Evolutionary conservation across 2,797 vertebrate species (phyloP).

Genomic region (Meriones psammophilus): DNA sequence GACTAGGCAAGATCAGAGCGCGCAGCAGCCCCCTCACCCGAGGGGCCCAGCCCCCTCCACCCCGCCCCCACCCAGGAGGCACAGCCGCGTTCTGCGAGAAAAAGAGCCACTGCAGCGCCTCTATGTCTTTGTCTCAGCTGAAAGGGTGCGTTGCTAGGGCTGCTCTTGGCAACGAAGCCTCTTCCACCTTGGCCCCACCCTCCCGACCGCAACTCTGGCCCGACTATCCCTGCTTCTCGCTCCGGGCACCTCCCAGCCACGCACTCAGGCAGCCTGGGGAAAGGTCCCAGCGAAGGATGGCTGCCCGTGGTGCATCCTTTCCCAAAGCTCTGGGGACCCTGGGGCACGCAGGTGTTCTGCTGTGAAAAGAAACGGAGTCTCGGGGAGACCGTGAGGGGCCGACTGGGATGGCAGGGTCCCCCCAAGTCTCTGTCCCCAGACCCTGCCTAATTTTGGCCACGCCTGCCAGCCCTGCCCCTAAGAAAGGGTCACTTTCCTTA

Average conservation of each 20-base stretch:
- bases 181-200: slow-evolving; percentile 68
- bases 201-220: not conserved
- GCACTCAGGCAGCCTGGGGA: slow-evolving; percentile 43
- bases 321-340: not conserved
- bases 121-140: slow-evolving; percentile 81
- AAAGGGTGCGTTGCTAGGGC: slow-evolving; percentile 83
- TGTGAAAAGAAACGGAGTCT: not conserved
- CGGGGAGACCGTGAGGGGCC: not conserved
- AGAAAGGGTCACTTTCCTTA: not conserved
- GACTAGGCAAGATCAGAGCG: not conserved
- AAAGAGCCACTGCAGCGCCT: slow-evolving; percentile 56
- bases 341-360: not conserved
- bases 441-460: not conserved
- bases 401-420: not conserved
- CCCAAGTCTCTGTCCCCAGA: not conserved
- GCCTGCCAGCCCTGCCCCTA: not conserved
- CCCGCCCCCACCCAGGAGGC: slow-evolving; percentile 12
- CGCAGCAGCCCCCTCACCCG: not conserved
- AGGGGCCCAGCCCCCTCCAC: not conserved
- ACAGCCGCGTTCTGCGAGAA: slow-evolving; percentile 34
- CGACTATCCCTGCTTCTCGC: not conserved
- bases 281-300: slow-evolving; percentile 67
- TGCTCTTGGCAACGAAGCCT: slow-evolving; percentile 76
- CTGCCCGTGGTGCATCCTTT: slow-evolving; percentile 57
- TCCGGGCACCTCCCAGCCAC: not conserved